Percentiles rank a stretch among this genome's conserved stretches.
phyloP scores from a whole-genome alignment of 2,888 invertebrate genomes.

The Aphodius granarius region DNA sequence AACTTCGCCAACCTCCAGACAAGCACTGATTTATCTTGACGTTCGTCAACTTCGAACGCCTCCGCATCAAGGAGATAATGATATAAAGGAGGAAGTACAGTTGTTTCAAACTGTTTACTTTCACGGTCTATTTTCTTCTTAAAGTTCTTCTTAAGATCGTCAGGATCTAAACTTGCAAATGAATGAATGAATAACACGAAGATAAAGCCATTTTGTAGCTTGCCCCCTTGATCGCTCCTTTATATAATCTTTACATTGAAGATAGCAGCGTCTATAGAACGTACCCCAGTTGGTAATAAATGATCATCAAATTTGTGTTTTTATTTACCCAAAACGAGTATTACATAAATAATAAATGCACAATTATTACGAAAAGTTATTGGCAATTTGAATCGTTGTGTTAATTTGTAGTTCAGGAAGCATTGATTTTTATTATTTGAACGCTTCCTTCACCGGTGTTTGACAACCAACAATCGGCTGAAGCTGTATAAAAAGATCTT shows the following conservation, averaged over 20 bases:
- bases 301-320: no score
- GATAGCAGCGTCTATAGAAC: not conserved
- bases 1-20: conserved; percentile 6
- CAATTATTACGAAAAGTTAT: not conserved
- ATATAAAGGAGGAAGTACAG: not conserved
- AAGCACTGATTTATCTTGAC: conserved; percentile 7
- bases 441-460: not conserved
- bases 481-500: not conserved
- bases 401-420: not conserved
- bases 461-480: not conserved
- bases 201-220: no score
- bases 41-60: not conserved
- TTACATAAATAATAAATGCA: not conserved
- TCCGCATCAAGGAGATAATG: not conserved
- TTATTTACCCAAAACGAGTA: no score
- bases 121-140: not conserved
- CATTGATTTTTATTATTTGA: not conserved
- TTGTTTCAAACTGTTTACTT: not conserved
- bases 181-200: no score
- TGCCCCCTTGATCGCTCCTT: not conserved
- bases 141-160: not conserved
- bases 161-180: not conserved
- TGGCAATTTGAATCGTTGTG: not conserved
- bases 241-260: not conserved
- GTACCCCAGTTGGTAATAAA: not conserved